phyloP scores from a whole-genome alignment of 2,113 vertebrate genomes.

The Vulpes vulpes region DNA sequence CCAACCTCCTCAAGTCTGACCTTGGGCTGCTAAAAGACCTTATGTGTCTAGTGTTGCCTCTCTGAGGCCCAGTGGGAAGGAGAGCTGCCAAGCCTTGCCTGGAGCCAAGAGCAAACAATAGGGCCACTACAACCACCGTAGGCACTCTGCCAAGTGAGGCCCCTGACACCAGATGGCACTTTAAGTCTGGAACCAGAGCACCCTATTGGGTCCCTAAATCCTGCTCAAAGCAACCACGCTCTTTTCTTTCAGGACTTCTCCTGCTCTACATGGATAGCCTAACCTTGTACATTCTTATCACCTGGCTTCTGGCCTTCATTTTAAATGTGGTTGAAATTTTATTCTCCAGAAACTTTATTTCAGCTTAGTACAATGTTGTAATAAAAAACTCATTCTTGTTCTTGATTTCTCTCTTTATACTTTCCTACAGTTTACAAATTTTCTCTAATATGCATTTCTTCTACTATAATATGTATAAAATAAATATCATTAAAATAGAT shows the following conservation, averaged over 20 bases:
- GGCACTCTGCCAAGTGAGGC: neutral
- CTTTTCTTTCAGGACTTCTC: neutral
- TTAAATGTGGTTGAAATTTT: slow-evolving; percentile 57
- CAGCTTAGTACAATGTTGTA: neutral
- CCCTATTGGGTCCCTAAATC: neutral
- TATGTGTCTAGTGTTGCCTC: neutral
- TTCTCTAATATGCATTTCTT: slow-evolving; percentile 39
- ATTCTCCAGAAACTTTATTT: neutral
- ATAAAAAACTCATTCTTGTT: slow-evolving; percentile 11
- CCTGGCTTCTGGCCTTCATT: neutral
- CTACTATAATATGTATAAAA: neutral
- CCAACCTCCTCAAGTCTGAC: neutral
- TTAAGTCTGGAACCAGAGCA: neutral
- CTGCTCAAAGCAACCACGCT: neutral
- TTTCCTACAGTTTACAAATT: neutral
- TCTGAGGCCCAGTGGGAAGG: slow-evolving; percentile 36
- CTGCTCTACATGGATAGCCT: neutral
- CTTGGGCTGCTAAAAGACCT: neutral
- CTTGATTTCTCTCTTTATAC: slow-evolving; percentile 36
- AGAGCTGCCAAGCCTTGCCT: slow-evolving; percentile 32
- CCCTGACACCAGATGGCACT: neutral
- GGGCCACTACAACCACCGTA: neutral
- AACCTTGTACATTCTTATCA: neutral
- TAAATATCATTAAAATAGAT: slow-evolving; percentile 54
- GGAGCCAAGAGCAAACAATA: slow-evolving; percentile 42